These are phyloP conservation scores for Glaucopsyche alexis DNA, from an alignment of 2,888 invertebrate species.

Conservation along the genomic window DNA sequence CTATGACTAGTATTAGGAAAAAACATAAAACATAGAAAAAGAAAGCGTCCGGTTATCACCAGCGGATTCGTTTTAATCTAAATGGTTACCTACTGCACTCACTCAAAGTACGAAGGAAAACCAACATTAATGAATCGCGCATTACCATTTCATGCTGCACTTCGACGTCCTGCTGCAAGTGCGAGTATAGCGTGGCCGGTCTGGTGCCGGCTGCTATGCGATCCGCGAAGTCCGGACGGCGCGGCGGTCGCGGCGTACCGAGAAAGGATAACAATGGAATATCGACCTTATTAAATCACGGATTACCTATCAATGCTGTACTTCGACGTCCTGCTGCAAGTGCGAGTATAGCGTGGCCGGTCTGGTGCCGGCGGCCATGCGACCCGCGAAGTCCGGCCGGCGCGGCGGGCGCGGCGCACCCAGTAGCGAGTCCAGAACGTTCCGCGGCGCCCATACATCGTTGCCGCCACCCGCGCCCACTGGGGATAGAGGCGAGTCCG, in stretches of 20 bases:
- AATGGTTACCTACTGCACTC: no score
- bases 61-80: no score
- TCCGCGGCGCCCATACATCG: slow-evolving; percentile 71
- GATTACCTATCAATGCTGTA: slow-evolving; percentile 49
- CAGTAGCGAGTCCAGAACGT: slow-evolving; percentile 76
- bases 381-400: slow-evolving; percentile 81
- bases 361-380: slow-evolving; percentile 83
- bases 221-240: slow-evolving; percentile 82
- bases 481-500: slow-evolving; percentile 92
- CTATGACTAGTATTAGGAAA: no score
- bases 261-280: slow-evolving; percentile 54
- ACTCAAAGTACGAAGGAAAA: not conserved
- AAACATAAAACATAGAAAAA: no score
- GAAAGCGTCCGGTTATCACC: no score
- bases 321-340: slow-evolving; percentile 72
- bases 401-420: slow-evolving; percentile 75
- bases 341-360: slow-evolving; percentile 88
- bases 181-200: slow-evolving; percentile 86
- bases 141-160: slow-evolving; percentile 49
- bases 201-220: slow-evolving; percentile 83
- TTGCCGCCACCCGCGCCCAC: slow-evolving; percentile 75
- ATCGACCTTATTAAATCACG: not conserved
- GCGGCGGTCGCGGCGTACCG: slow-evolving; percentile 73
- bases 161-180: slow-evolving; percentile 77
- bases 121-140: not conserved